Evolutionary conservation across 2,797 vertebrate genomes (phyloP).

Genomic region (Chloroceryle amazona): DNA sequence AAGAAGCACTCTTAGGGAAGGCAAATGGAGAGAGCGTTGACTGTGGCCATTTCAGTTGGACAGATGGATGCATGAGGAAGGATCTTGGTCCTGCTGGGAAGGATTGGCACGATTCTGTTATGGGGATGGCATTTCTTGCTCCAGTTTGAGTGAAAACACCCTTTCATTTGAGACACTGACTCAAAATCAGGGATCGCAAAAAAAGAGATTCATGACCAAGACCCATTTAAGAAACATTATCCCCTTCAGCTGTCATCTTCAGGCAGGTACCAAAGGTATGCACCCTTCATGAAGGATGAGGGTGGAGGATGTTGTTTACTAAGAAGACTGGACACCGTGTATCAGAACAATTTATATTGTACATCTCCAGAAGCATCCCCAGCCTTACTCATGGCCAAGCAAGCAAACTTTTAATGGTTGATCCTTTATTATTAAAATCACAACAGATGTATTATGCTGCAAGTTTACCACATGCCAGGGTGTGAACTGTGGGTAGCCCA

Average conservation of each 20-base stretch:
- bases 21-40: accelerated
- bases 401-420: neutral
- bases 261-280: neutral
- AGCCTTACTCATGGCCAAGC: neutral
- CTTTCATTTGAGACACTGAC: neutral
- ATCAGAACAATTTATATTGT: neutral
- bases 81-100: neutral
- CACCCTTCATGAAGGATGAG: neutral
- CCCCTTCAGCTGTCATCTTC: neutral
- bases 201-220: neutral
- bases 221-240: neutral
- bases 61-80: neutral
- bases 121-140: neutral
- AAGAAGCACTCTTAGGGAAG: neutral
- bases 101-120: neutral
- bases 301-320: neutral
- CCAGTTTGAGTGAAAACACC: neutral
- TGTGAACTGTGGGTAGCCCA: neutral
- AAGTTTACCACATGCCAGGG: neutral
- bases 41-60: neutral
- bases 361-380: neutral
- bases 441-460: neutral
- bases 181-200: neutral
- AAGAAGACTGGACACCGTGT: neutral
- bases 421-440: neutral